Conservation (phyloP, 92 coral and sea anemone genomes). For the Diadumene lineata region DNA sequence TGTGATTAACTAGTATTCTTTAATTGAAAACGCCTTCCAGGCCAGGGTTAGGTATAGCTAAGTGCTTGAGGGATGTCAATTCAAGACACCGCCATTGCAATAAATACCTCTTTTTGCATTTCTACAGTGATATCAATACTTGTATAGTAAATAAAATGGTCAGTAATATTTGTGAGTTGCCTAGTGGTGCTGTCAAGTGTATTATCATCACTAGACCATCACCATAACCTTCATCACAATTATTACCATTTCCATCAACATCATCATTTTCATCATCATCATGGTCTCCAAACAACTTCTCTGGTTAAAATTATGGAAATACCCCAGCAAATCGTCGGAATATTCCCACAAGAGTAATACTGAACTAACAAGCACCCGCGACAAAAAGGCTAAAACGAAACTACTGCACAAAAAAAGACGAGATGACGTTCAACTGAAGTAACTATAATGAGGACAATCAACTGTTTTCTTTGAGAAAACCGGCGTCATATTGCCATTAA, state of each 20-base stretch:
- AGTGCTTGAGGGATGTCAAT: not conserved
- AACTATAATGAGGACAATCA: not conserved
- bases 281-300: not conserved
- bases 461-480: not conserved
- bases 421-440: no score
- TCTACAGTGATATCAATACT: no score
- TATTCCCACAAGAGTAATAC: no score
- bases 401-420: no score
- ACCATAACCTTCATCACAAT: not conserved
- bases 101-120: not conserved
- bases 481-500: not conserved
- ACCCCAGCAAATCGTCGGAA: no score
- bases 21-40: conserved; percentile 1
- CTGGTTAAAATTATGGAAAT: no score
- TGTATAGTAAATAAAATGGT: not conserved
- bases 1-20: conserved; percentile 1
- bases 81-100: not conserved
- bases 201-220: no score
- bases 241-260: not conserved
- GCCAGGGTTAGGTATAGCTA: not conserved
- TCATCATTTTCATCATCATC: not conserved
- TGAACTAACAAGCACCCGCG: no score
- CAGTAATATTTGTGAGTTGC: no score
- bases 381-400: no score
- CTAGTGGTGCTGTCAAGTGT: no score